Conservation (phyloP, 2,797 vertebrate genomes). For the Prionace glauca region DNA sequence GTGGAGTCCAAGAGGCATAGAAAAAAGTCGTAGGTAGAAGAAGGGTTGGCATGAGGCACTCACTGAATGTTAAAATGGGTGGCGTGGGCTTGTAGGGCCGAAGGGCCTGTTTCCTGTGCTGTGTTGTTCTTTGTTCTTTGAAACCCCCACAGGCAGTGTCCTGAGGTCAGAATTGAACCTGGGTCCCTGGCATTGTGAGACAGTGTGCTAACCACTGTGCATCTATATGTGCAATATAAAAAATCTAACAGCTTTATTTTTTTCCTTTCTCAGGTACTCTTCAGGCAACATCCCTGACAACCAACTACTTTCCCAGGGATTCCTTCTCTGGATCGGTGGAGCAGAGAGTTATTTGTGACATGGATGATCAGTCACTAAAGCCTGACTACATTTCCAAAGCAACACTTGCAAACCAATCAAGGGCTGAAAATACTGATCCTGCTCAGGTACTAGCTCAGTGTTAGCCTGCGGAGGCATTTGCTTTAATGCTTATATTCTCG, state of each 20-base stretch:
- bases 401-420: conserved; percentile 42
- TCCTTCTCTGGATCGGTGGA: conserved; percentile 22
- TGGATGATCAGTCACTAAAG: conserved; percentile 46
- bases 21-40: too few species aligned
- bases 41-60: too few species aligned
- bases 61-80: too few species aligned
- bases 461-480: not conserved
- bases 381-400: conserved; percentile 47
- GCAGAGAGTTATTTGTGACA: conserved; percentile 39
- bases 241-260: not conserved
- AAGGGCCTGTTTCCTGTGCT: too few species aligned
- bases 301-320: not conserved
- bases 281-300: not conserved
- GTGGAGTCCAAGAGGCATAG: too few species aligned
- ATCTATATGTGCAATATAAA: not conserved
- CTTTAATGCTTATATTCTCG: not conserved
- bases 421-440: conserved; percentile 38
- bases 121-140: too few species aligned
- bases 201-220: too few species aligned
- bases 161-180: too few species aligned
- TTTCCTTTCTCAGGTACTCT: not conserved
- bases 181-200: too few species aligned
- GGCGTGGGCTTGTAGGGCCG: too few species aligned
- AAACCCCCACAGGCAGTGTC: too few species aligned
- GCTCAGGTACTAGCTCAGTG: not conserved